phyloP scores from a whole-genome alignment of 2,797 vertebrate species.

The Gymnopithys bicolor region DNA sequence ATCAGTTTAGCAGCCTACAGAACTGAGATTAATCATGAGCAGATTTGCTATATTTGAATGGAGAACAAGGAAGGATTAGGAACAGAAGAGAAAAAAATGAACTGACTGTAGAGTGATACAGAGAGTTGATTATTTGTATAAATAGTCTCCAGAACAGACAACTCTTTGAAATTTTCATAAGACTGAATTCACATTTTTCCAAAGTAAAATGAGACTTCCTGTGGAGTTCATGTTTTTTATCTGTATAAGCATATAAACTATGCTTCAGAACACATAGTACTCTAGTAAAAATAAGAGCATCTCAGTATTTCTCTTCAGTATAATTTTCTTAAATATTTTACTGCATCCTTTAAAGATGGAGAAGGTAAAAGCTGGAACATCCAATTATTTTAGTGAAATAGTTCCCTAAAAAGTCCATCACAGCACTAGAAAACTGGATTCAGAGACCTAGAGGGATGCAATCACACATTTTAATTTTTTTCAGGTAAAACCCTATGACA shows the following conservation, averaged over 20 bases:
- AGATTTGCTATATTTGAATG: background rate
- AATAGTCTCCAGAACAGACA: conserved; percentile 17
- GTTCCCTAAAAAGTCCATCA: background rate
- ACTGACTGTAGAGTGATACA: background rate
- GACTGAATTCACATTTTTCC: background rate
- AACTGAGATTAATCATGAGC: background rate
- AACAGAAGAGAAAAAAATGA: background rate
- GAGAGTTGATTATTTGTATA: conserved; percentile 31
- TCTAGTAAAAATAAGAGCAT: background rate
- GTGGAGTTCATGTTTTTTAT: background rate
- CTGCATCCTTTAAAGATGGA: background rate
- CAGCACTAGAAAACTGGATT: background rate
- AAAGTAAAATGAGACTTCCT: background rate
- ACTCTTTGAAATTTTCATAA: background rate
- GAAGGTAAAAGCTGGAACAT: background rate
- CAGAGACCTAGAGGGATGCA: background rate
- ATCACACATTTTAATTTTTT: background rate
- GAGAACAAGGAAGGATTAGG: background rate
- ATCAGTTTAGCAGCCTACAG: background rate
- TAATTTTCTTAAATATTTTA: background rate
- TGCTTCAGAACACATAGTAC: background rate
- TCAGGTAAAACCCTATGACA: background rate
- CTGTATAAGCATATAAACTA: background rate
- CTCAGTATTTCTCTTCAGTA: background rate
- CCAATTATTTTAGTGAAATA: background rate